These are phyloP conservation scores for Tyria jacobaeae DNA, from an alignment of 2,888 invertebrate genomes.

Conservation along the genomic window DNA sequence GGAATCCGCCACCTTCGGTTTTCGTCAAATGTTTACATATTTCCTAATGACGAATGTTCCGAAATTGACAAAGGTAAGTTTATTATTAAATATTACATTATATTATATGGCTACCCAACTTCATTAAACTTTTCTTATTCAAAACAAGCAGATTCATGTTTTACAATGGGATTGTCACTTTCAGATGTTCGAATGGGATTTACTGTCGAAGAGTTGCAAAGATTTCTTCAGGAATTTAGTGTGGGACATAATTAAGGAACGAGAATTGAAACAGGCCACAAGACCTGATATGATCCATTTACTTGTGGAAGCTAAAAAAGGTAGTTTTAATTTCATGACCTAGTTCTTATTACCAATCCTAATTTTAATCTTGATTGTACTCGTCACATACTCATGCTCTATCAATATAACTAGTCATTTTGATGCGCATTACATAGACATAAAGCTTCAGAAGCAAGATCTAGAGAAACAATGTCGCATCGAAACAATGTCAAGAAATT, in stretches of 20 bases:
- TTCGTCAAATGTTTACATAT: not conserved
- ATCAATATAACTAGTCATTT: too few relatives aligned
- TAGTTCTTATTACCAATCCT: not conserved
- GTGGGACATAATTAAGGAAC: conserved; percentile 67
- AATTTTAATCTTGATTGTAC: too few relatives aligned
- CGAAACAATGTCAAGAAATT: too few relatives aligned
- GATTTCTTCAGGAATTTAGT: conserved; percentile 71
- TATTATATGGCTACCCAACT: not conserved
- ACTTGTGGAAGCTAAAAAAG: conserved; percentile 83
- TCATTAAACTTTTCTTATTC: not conserved
- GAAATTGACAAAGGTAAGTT: not conserved
- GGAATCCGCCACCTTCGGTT: not conserved
- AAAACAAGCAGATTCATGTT: not conserved
- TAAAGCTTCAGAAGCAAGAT: too few relatives aligned
- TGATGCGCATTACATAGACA: too few relatives aligned
- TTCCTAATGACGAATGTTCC: not conserved
- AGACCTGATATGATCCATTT: conserved; percentile 85
- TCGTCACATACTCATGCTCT: too few relatives aligned
- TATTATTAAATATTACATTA: not conserved
- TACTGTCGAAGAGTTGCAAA: conserved; percentile 37
- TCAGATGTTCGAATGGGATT: not conserved
- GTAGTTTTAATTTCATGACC: conserved; percentile 33
- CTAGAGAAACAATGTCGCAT: too few relatives aligned
- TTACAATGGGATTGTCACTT: not conserved
- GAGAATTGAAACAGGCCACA: conserved; percentile 66